phyloP scores from a whole-genome alignment of 2,797 vertebrate species.

The Pempheris klunzingeri region DNA sequence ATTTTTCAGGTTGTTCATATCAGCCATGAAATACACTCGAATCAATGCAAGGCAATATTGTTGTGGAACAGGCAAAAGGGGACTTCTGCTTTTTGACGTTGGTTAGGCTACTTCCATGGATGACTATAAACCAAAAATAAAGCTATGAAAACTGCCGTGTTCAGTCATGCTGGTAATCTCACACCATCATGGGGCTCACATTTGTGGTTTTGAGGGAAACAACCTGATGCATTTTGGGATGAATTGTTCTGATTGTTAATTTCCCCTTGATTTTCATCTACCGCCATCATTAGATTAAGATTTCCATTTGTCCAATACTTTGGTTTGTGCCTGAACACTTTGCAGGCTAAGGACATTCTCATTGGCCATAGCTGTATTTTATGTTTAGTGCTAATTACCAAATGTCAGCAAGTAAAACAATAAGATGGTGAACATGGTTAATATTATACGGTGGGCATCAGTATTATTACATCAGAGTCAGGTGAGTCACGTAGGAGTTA shows the following conservation, averaged over 20 bases:
- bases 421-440: not conserved
- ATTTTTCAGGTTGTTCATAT: not conserved
- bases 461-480: constrained; percentile 11
- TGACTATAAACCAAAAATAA: not conserved
- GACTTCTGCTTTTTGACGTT: not conserved
- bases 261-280: not conserved
- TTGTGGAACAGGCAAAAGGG: not conserved
- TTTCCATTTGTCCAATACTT: not conserved
- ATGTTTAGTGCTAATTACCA: too few relatives aligned
- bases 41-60: not conserved
- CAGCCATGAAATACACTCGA: not conserved
- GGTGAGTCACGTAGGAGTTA: constrained; percentile 16
- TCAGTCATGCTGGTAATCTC: not conserved
- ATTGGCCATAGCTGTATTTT: not conserved
- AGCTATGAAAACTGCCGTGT: not conserved
- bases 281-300: not conserved
- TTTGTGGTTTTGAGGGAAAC: not conserved
- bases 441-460: not conserved
- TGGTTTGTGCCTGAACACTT: not conserved
- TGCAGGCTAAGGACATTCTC: not conserved
- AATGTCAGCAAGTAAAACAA: too few relatives aligned
- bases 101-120: not conserved
- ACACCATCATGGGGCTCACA: not conserved
- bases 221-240: not conserved
- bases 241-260: not conserved